phyloP scores from a whole-genome alignment of 2,888 invertebrate genomes.

The Pogonocherus hispidulus region DNA sequence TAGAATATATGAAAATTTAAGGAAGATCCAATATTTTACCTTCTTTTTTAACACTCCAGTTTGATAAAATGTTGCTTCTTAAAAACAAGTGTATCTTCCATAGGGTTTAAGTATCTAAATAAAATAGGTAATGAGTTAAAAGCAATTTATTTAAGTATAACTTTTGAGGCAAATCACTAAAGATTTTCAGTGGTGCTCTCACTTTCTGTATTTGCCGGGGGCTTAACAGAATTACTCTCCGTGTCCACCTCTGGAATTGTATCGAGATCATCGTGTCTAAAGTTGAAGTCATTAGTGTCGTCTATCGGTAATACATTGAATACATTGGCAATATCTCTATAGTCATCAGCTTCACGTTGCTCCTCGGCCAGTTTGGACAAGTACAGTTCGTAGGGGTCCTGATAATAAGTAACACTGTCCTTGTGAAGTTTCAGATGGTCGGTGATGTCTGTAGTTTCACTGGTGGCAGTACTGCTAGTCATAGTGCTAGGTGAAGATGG shows the following conservation, averaged over 20 bases:
- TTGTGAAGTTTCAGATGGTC: neutral
- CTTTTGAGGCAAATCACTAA: too few relatives aligned
- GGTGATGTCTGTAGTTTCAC: neutral
- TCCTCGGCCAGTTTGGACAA: conserved; percentile 36
- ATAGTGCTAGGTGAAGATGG: neutral
- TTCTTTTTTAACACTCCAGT: too few relatives aligned
- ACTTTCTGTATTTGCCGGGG: neutral
- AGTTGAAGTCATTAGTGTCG: conserved; percentile 26
- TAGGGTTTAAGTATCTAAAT: too few relatives aligned
- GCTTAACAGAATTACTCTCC: conserved; percentile 37
- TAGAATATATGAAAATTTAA: too few relatives aligned
- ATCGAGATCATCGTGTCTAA: conserved; percentile 40
- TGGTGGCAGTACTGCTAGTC: neutral
- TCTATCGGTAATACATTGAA: neutral
- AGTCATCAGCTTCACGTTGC: neutral
- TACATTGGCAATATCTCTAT: neutral
- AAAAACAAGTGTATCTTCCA: too few relatives aligned
- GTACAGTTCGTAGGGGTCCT: conserved; percentile 40
- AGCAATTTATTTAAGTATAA: too few relatives aligned
- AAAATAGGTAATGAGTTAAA: too few relatives aligned
- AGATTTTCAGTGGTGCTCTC: neutral
- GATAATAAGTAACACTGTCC: conserved; percentile 11
- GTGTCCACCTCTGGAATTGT: conserved; percentile 46
- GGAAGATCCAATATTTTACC: too few relatives aligned
- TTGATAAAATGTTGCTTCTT: too few relatives aligned